Percentiles rank a stretch among this genome's conserved stretches.
These are phyloP conservation scores for Cheilosia soror DNA, from an alignment of 2,888 invertebrate genomes.

Conservation along the genomic window DNA sequence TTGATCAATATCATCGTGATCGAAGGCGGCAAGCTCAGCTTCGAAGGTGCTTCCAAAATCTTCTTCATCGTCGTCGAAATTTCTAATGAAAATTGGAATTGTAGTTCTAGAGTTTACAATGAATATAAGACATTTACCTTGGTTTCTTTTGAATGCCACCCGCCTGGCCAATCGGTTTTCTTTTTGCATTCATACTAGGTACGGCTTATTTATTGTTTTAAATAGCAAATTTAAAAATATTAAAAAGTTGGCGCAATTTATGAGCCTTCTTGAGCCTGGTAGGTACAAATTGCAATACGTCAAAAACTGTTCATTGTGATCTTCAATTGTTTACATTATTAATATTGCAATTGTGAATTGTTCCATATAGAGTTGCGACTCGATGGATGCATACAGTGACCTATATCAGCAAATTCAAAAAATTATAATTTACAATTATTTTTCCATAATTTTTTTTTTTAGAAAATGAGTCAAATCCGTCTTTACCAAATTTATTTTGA, in stretches of 20 bases:
- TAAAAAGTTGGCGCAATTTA: neutral
- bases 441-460: too few species aligned
- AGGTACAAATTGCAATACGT: neutral
- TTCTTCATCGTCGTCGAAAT: conserved; percentile 86
- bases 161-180: conserved; percentile 1
- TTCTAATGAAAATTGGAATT: conserved; percentile 74
- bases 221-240: neutral
- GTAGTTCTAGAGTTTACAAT: neutral
- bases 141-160: conserved; percentile 77
- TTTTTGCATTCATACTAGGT: neutral
- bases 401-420: too few species aligned
- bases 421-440: too few species aligned
- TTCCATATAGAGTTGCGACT: too few species aligned
- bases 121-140: conserved; percentile 76
- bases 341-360: neutral
- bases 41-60: conserved; percentile 83
- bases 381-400: too few species aligned
- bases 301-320: neutral
- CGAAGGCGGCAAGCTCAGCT: conserved; percentile 82
- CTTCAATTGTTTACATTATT: neutral
- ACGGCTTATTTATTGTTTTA: neutral
- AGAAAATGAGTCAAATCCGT: too few species aligned
- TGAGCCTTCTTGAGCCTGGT: neutral
- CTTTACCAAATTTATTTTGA: too few species aligned
- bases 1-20: conserved; percentile 85